Conservation (phyloP, 2,888 invertebrate species). For the Nomada hirtipes region DNA sequence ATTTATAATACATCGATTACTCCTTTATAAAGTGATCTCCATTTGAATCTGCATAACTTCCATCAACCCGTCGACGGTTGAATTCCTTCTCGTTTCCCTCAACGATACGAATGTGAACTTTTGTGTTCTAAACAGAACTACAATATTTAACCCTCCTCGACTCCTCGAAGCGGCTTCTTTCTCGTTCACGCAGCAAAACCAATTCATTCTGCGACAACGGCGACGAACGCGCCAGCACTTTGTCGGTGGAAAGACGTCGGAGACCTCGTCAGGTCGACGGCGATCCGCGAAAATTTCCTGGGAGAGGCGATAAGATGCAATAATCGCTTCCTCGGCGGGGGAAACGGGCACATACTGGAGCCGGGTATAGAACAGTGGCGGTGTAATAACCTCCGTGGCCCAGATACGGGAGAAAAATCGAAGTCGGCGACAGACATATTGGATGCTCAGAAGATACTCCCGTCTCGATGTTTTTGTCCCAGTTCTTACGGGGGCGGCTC, state of each 20-base stretch:
- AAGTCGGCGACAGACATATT: slow-evolving; percentile 73
- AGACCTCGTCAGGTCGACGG: neutral
- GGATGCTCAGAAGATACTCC: slow-evolving; percentile 68
- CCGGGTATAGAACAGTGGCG: slow-evolving; percentile 61
- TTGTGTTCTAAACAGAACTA: no score
- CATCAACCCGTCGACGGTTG: no score
- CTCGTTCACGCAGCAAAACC: no score
- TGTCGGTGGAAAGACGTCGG: neutral
- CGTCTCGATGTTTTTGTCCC: slow-evolving; percentile 62
- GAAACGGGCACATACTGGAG: slow-evolving; percentile 20
- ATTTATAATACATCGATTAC: no score
- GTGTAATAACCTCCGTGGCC: slow-evolving; percentile 73
- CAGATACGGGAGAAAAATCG: slow-evolving; percentile 73
- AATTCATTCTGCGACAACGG: neutral
- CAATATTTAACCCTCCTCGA: no score
- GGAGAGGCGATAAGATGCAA: slow-evolving; percentile 43
- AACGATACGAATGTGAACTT: no score
- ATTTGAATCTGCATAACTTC: no score
- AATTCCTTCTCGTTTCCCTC: no score
- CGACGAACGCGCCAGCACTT: neutral
- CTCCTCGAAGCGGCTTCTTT: neutral
- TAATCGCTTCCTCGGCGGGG: slow-evolving; percentile 56
- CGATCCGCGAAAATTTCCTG: slow-evolving; percentile 34
- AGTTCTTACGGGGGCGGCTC: slow-evolving; percentile 42
- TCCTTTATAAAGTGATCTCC: no score